Conservation (phyloP, 2,113 vertebrate genomes). For the Chionodraco myersi region DNA sequence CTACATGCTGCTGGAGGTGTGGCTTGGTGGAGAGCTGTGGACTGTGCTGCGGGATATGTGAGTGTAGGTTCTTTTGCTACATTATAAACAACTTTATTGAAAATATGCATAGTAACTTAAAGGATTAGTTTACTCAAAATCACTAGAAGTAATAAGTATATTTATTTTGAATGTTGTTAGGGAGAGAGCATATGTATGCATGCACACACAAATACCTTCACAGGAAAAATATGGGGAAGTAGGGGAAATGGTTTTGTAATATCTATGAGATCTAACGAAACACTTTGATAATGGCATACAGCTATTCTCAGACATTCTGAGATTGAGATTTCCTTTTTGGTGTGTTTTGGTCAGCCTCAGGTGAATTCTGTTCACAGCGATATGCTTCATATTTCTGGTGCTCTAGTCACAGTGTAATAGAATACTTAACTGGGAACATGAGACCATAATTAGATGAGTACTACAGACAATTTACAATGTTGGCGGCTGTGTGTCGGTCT, state of each 20-base stretch:
- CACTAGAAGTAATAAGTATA: too few relatives aligned
- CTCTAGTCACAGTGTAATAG: not conserved
- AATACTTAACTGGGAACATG: not conserved
- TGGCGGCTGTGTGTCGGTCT: too few relatives aligned
- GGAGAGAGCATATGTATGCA: not conserved
- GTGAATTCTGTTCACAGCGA: not conserved
- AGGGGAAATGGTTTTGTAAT: too few relatives aligned
- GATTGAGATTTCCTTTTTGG: too few relatives aligned
- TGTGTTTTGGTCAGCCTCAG: too few relatives aligned
- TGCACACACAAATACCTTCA: too few relatives aligned
- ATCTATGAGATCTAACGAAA: too few relatives aligned
- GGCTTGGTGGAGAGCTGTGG: conserved; percentile 94
- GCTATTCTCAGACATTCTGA: too few relatives aligned
- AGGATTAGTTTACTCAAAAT: not conserved
- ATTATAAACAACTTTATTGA: not conserved
- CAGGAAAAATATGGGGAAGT: too few relatives aligned
- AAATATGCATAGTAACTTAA: not conserved
- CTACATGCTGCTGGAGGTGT: conserved; percentile 94
- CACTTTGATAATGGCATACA: too few relatives aligned
- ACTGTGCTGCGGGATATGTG: conserved; percentile 95
- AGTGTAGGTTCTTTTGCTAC: conserved; percentile 73
- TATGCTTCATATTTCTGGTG: not conserved
- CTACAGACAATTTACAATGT: not conserved
- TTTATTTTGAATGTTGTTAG: not conserved
- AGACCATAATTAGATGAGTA: not conserved